phyloP scores from a whole-genome alignment of 2,888 invertebrate genomes.

The Apamea monoglypha region DNA sequence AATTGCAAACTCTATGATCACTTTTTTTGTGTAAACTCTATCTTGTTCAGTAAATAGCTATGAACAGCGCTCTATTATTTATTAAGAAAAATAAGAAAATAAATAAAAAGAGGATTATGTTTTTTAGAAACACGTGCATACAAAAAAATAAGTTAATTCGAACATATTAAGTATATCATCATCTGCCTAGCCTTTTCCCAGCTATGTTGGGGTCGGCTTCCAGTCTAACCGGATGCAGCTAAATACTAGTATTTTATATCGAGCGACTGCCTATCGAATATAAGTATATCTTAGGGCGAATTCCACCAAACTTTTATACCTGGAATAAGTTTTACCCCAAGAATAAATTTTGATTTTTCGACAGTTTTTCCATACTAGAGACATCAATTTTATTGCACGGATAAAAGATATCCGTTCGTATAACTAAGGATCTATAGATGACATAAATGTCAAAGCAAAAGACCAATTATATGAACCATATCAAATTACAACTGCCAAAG shows the following conservation, averaged over 20 bases:
- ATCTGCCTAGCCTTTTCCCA: too few species aligned
- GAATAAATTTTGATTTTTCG: neutral
- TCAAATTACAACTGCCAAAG: slow-evolving; percentile 15
- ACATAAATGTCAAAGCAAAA: slow-evolving; percentile 15
- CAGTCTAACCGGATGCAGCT: too few species aligned
- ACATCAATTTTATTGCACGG: neutral
- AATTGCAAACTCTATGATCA: slow-evolving; percentile 8
- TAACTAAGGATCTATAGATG: neutral
- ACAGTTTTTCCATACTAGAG: neutral
- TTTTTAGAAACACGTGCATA: too few species aligned
- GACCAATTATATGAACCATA: slow-evolving; percentile 17
- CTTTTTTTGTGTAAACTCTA: neutral
- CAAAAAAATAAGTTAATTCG: too few species aligned
- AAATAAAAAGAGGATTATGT: too few species aligned
- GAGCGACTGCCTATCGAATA: too few species aligned
- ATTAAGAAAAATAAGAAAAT: too few species aligned
- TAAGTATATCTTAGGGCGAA: too few species aligned
- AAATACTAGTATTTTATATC: too few species aligned
- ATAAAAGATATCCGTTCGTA: neutral
- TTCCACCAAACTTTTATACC: neutral
- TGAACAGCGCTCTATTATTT: neutral
- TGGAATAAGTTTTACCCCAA: too few species aligned
- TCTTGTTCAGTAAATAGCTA: slow-evolving; percentile 2
- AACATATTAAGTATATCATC: too few species aligned
- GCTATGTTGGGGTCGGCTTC: too few species aligned